phyloP scores from a whole-genome alignment of 2,888 invertebrate genomes.

The Sesia apiformis region DNA sequence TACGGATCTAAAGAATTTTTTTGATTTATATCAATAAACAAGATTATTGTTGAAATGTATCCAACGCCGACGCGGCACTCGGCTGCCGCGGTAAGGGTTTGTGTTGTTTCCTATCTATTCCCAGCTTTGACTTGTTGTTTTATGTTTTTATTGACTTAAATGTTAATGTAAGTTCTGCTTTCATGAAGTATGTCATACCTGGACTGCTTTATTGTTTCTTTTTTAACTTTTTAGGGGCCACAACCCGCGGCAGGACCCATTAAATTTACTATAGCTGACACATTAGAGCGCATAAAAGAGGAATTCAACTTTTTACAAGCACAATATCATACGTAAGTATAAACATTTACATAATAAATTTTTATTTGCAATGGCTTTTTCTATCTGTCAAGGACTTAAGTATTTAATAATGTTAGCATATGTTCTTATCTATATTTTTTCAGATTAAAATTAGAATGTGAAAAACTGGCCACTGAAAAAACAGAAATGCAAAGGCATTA shows the following conservation, averaged over 20 bases:
- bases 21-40: constrained; percentile 32
- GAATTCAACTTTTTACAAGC: constrained; percentile 96
- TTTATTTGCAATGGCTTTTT: neutral
- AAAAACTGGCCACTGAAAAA: constrained; percentile 97
- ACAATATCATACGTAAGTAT: constrained; percentile 93
- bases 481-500: constrained; percentile 99
- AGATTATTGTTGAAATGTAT: constrained; percentile 72
- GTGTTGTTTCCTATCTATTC: constrained; percentile 34
- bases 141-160: constrained; percentile 17
- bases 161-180: constrained; percentile 8
- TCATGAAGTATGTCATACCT: constrained; percentile 5
- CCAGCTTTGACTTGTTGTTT: constrained; percentile 4
- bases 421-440: constrained; percentile 2
- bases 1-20: constrained; percentile 49
- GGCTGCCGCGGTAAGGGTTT: constrained; percentile 81
- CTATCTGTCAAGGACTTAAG: neutral
- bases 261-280: constrained; percentile 94
- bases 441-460: constrained; percentile 98
- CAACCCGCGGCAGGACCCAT: constrained; percentile 92
- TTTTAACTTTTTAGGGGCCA: constrained; percentile 78
- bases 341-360: neutral
- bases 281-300: constrained; percentile 95
- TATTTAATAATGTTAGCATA: neutral
- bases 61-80: constrained; percentile 85
- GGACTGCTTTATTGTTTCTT: constrained; percentile 20